Base-by-base conservation (phyloP, 1,140 invertebrate species). In the Helicoverpa zea region DNA sequence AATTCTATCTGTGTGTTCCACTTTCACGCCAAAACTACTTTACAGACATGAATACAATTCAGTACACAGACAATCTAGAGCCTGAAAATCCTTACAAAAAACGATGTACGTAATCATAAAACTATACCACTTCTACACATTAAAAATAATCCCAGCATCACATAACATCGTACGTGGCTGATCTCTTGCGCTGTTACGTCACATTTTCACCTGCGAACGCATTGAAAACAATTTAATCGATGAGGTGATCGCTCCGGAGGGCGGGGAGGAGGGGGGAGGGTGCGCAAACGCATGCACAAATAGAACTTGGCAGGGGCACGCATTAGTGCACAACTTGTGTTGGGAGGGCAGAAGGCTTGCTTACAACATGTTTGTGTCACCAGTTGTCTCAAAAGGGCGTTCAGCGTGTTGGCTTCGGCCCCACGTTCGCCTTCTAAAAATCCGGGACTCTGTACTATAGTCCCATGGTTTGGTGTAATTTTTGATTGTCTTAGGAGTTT, bases 271-370 rank as follows among this genome's bases (percentile, higher is more conserved):
- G 23, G 29, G 35, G 49, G 23, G 29, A 52, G 29, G 52, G 30
- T 66, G 59, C 75, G 75, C 74, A 61, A 43, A 43, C 35, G 78
- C 78, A 72, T 30, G 66, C 66, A 56, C 63, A 83, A 80, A 77
- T 83, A 80, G 78, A 83, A 80, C 81, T 83, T 83, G 81, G 81
- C 81, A 83, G 66, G 72, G 54, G 76, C 47, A 63, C 56, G 29
- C 73, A 70, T 47, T 18, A 29, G 2, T 35, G 75, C 29, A 35
- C n/a, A 75, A 2, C 23, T 30, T 23, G 49, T 10, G 13, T 3
- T 13, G 14, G 58, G 30, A 14, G 12, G 59, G 18, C 47, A 61
- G 58, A 63, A 61, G 58, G 70, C 43, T 59, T 29, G 35, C 73
- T 47, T 76, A 13, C 3, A 14, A 5, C 43, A 68, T 7, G n/a